Evolutionary conservation across 1,140 invertebrate species (phyloP).

Genomic region (Mamestra configurata): DNA sequence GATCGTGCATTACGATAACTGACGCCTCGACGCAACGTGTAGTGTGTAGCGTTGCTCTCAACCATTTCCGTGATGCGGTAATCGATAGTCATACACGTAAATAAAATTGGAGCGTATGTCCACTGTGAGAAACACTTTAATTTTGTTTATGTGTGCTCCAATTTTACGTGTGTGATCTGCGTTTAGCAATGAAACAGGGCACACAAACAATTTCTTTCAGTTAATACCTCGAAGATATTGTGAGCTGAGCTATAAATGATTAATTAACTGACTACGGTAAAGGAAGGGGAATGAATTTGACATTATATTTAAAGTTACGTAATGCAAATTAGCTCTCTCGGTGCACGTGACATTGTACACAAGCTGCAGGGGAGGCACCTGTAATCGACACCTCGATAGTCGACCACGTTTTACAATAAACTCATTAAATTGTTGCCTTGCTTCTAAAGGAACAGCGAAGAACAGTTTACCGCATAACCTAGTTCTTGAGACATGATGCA

Average conservation of each 20-base stretch:
- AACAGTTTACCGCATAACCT: background rate
- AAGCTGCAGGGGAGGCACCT: background rate
- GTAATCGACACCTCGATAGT: too few relatives aligned
- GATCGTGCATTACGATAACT: constrained; percentile 6
- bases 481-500: background rate
- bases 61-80: background rate
- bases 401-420: background rate
- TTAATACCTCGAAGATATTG: background rate
- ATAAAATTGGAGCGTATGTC: constrained; percentile 21
- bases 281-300: background rate
- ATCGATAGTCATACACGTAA: background rate
- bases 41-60: background rate
- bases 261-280: background rate
- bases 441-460: background rate
- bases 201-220: background rate
- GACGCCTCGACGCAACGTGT: background rate
- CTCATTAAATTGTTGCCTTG: background rate
- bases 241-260: background rate
- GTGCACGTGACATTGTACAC: background rate
- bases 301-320: background rate
- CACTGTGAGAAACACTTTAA: background rate
- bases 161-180: background rate
- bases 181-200: background rate
- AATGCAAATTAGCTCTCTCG: background rate
- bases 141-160: background rate